Base-by-base conservation (phyloP, 2,113 vertebrate species). In the Anolis sagrei region DNA sequence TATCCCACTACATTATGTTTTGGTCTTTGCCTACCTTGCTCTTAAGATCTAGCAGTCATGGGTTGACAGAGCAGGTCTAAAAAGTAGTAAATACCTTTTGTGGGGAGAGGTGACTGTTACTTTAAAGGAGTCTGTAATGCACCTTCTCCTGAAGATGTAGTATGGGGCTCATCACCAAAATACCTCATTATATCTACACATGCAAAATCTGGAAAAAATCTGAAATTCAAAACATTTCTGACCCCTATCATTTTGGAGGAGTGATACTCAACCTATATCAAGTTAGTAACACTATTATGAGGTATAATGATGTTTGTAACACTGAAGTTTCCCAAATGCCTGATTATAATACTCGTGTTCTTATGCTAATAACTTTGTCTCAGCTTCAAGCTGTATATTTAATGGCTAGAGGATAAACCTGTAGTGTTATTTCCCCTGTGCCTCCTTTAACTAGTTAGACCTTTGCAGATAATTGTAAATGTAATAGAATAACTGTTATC, bases 401-500 rank as follows among this genome's bases (percentile, higher is more conserved):
- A 75, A 27, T 44, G 23, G 23, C 36, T 11, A 48, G 4, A 48
- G 2, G 36, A 9, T 44, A 2, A 36, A 74, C 21, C 72, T 25
- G 21, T 69, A 68, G 44, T n/a, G 48, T 29, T 32, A 49, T 51
- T 80, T 34, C 49, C 44, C 1, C 19, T 4, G 23, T 27, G 9
- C 5, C 16, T 39, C 23, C 34, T 23, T 23, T 27, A 75, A 75
- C 73, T 48, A 72, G 14, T 72, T 72, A 34, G n/a, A 7, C 36
- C n/a, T 51, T 69, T 51, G n/a, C 29, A 69, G 19, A 49, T 81
- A 23, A 66, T 32, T 81, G 44, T 32, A 81, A 69, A 19, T 81
- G 36, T 69, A 48, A 68, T 64, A 81, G 29, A 81, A 69, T 81
- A 81, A 21, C 66, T 69, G 44, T 81, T 69, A 21, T 34, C 44